A percentile compares a stretch with the other conserved stretches of the same genome.
Evolutionary conservation across 1,140 invertebrate species (phyloP).

Genomic region (Caenorhabditis briggsae): DNA sequence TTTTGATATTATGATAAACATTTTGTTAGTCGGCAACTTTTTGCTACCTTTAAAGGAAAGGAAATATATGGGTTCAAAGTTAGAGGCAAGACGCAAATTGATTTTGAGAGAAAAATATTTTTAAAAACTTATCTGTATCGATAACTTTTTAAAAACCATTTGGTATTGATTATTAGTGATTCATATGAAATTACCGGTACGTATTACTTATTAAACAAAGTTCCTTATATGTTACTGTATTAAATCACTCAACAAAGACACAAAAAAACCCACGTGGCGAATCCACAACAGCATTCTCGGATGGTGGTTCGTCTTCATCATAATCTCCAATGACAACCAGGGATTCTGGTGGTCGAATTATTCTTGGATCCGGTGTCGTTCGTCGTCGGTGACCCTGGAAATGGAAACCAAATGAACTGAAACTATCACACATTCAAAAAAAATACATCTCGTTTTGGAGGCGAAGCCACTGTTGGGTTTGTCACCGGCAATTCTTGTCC

Average conservation of each 20-base stretch:
- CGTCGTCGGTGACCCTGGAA: constrained; percentile 21
- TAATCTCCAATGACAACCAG: constrained; percentile 42
- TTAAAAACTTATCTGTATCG: too few species aligned
- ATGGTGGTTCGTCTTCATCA: constrained; percentile 44
- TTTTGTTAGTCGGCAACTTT: too few species aligned
- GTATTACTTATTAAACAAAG: too few species aligned
- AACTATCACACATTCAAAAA: too few species aligned
- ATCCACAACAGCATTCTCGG: constrained; percentile 28
- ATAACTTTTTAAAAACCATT: too few species aligned
- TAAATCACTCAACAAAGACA: not conserved
- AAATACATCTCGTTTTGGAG: constrained; percentile 2
- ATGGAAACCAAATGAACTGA: not conserved
- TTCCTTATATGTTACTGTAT: not conserved
- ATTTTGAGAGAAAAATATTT: too few species aligned
- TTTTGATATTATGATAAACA: too few species aligned
- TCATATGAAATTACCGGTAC: too few species aligned
- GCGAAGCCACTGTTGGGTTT: not conserved
- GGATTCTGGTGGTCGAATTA: constrained; percentile 9
- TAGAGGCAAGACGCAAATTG: too few species aligned
- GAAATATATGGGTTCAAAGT: too few species aligned
- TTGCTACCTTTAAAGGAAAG: too few species aligned
- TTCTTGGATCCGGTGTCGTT: constrained; percentile 30
- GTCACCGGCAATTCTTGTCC: not conserved
- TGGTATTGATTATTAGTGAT: too few species aligned
- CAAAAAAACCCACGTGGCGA: constrained; percentile 9